Evolutionary conservation across 2,797 vertebrate genomes (phyloP), one percentile per base, ranked within the genome.

Genomic region (Lutjanus argentimaculatus): DNA sequence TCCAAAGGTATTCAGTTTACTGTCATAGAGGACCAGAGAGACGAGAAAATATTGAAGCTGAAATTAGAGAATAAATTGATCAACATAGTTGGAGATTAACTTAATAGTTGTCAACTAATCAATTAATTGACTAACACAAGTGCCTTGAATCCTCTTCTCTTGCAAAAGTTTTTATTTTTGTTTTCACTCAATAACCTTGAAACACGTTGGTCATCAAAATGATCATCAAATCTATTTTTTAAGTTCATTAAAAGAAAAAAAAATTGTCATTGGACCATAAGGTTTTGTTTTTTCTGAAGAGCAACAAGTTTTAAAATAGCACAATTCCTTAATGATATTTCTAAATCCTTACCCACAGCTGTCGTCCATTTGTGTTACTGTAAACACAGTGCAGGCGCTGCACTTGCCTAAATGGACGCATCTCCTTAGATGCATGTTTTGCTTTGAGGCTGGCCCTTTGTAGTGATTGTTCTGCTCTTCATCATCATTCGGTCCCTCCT

Each of bases 361-460:
- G 16, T 13, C 13, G 62, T 71, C 45, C 53, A 36, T 67, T 66
- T 52, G 14, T 65, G 10, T 25, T 9, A 25, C 30, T 64, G 25
- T 46, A 40, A 53, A 21, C 10, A 22, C 21, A 6, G 51, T 36
- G 36, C 25, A 5, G 51, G 30, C 55, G 70, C 73, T 61, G 67
- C 58, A 25, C 42, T 89, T 63, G 40, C 58, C 74, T 66, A 79
- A 80, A 72, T 83, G 63, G 66, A 75, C 52, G 52, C 69, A 52
- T 82, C 48, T 52, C 65, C 72, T 79, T 21, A 66, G 74, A 86
- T 66, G 64, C 75, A 59, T 40, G 45, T 80, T 85, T 68, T 73
- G 46, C 80, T 87, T 68, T 79, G 68, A 84, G 62, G 63, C 56
- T 77, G 0, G 1, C 49, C 59, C 75, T 91, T 80, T 83, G 65